Percentiles rank a stretch among this genome's conserved stretches.
Conservation (phyloP, 2,113 vertebrate genomes). For the Recurvirostra avosetta region DNA sequence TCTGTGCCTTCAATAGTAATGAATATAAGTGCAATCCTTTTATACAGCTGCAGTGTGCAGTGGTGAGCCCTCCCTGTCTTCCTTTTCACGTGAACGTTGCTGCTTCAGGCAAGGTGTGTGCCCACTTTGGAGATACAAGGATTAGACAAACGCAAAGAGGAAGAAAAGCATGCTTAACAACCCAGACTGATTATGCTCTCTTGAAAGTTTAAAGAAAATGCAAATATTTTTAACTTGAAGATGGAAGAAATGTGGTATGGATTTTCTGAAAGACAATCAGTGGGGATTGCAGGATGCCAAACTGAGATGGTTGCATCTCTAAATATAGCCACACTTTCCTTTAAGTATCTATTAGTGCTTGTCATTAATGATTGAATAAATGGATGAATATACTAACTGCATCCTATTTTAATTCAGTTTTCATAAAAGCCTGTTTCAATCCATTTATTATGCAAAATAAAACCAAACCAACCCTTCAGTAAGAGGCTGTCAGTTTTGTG, state of each 20-base stretch:
- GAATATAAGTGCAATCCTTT: neutral
- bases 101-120: neutral
- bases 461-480: neutral
- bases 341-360: slow-evolving; percentile 11
- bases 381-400: neutral
- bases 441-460: neutral
- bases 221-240: neutral
- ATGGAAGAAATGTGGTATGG: neutral
- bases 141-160: neutral
- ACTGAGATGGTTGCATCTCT: neutral
- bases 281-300: neutral
- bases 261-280: neutral
- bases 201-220: neutral
- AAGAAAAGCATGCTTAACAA: neutral
- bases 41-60: neutral
- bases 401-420: neutral
- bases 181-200: neutral
- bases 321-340: neutral
- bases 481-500: neutral
- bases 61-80: neutral
- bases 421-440: neutral
- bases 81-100: neutral
- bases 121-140: neutral
- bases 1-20: neutral
- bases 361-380: neutral